phyloP scores from a whole-genome alignment of 2,113 vertebrate genomes.

The Thamnophis sirtalis region DNA sequence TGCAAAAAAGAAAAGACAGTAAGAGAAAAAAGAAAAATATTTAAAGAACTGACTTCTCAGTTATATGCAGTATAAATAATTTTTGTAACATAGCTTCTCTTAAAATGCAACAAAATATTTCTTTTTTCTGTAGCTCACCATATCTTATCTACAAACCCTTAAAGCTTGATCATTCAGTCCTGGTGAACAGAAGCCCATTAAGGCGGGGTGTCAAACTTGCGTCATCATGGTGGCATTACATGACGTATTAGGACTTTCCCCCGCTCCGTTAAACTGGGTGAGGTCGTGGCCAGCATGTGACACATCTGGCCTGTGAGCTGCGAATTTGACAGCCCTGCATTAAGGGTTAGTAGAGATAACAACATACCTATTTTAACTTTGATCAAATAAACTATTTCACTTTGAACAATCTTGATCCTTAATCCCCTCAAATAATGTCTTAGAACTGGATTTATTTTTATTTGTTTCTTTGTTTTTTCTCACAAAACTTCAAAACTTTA shows the following conservation, averaged over 20 bases:
- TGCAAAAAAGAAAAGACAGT: neutral
- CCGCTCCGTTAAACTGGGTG: too few species aligned
- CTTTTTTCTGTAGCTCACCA: neutral
- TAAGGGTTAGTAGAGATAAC: neutral
- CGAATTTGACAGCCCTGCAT: neutral
- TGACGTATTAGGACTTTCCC: too few species aligned
- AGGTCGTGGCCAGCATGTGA: too few species aligned
- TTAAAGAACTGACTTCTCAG: neutral
- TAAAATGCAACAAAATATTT: neutral
- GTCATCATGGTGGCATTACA: too few species aligned
- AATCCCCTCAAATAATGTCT: neutral
- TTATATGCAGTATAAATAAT: neutral
- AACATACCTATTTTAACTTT: neutral
- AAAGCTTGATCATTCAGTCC: neutral
- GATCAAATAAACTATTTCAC: neutral
- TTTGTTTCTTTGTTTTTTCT: neutral
- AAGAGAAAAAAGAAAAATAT: neutral
- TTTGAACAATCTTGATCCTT: neutral
- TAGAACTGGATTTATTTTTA: neutral
- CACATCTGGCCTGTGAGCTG: too few species aligned
- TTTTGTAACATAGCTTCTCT: neutral
- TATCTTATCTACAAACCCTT: neutral
- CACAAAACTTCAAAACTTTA: neutral
- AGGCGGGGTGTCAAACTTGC: too few species aligned
- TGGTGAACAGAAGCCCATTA: neutral